Conservation (phyloP, 2,113 vertebrate species). For the Mionectes macconnelli region DNA sequence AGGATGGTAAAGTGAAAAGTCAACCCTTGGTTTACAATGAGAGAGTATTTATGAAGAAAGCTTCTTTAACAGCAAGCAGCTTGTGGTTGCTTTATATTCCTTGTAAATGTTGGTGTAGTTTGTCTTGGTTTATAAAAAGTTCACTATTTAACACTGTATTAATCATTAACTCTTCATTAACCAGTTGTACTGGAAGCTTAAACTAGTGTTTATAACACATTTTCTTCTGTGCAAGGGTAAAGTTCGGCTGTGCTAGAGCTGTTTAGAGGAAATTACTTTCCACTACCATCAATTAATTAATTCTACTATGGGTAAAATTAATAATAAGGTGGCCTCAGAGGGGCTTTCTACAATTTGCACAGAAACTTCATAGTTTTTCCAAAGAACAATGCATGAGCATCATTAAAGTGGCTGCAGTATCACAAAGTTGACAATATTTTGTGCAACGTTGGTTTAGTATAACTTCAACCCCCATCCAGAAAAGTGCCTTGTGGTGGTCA, state of each 20-base stretch:
- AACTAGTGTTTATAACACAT: neutral
- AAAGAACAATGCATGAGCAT: neutral
- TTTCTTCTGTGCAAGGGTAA: neutral
- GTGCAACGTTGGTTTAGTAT: neutral
- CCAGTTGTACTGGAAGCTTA: neutral
- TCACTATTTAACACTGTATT: neutral
- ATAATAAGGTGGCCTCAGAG: neutral
- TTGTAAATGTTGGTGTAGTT: neutral
- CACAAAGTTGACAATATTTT: neutral
- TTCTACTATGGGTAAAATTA: neutral
- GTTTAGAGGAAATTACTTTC: neutral
- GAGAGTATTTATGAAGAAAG: neutral
- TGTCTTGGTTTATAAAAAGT: neutral
- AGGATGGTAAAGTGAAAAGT: neutral
- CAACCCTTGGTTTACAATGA: neutral
- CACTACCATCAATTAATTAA: neutral
- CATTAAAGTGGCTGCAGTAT: neutral
- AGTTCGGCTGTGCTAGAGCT: neutral
- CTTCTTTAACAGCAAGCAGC: neutral
- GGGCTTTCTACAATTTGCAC: neutral
- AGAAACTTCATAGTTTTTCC: neutral
- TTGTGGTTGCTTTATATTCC: neutral
- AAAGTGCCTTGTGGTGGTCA: neutral
- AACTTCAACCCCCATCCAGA: neutral
- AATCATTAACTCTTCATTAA: neutral